Evolutionary conservation across 2,113 vertebrate species (phyloP), one percentile per base, ranked within the genome.

Genomic region (Scalopus aquaticus): DNA sequence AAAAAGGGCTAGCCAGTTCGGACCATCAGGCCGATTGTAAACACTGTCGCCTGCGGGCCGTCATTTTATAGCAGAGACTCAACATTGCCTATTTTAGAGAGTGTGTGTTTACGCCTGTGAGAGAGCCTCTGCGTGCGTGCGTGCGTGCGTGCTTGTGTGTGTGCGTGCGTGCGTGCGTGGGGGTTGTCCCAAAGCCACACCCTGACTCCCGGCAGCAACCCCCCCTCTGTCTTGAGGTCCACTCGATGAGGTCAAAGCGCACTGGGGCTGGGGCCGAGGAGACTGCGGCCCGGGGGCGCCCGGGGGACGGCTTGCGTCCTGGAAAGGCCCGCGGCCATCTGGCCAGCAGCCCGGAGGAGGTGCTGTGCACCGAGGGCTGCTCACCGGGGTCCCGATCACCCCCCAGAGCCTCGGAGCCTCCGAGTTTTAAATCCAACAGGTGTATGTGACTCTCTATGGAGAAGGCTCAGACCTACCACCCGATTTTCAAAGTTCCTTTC

Each of bases 21-120:
- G 90, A 82, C 76, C 92, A 62, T 51, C 80, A 78, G 35, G 77
- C 56, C 22, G 84, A 86, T 49, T 94, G 35, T 97, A 96, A 96
- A 97, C 97, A 95, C 44, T 79, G 77, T 77, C 13, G 69, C 62
- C 94, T 72, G 77, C 85, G 30, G 51, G 24, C 93, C 80, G 90
- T 94, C 46, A 30, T 77, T 93, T 60, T 69, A 83, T 94, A 74
- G 93, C 72, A 80, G 80, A 97, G 96, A 97, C 94, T 94, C 96
- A 94, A 93, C 94, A 83, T 51, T 46, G 92, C 92, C 95, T 93
- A 46, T 95, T 96, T 95, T 91, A 96, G 96, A 92, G 93, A 69
- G 64, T 22, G 2, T 73, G 90, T 94, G 96, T 93, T 97, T 97
- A 94, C 8, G 39, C 83, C 89, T 42, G 9, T 64, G 88, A 35